A percentile compares a stretch with the other conserved stretches of the same genome.
These are phyloP conservation scores for Micrasema minimum DNA, from an alignment of 1,140 invertebrate genomes.

Conservation along the genomic window DNA sequence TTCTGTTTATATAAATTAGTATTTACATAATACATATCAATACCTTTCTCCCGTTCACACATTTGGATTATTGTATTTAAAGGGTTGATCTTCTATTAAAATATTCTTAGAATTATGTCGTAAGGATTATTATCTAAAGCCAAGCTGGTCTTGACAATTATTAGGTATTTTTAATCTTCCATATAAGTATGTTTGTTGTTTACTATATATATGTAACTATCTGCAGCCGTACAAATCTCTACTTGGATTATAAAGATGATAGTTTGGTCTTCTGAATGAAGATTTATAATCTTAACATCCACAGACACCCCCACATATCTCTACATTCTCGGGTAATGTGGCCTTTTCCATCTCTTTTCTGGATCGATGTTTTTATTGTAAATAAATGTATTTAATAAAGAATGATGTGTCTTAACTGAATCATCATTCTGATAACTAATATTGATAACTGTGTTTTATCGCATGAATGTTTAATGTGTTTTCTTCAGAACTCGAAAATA, in stretches of 20 bases:
- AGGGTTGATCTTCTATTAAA: conserved; percentile 17
- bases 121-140: conserved; percentile 40
- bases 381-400: conserved; percentile 20
- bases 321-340: too few species aligned
- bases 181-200: conserved; percentile 32
- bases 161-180: conserved; percentile 34
- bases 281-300: conserved; percentile 8
- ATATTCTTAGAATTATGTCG: conserved; percentile 11
- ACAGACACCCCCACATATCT: not conserved
- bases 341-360: conserved; percentile 3
- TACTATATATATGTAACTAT: conserved; percentile 4
- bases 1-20: conserved; percentile 1
- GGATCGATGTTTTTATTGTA: conserved; percentile 22
- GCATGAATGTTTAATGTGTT: conserved; percentile 34
- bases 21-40: conserved; percentile 16
- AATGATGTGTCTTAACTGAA: not conserved
- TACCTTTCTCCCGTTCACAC: conserved; percentile 2
- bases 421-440: conserved; percentile 19
- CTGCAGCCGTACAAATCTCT: conserved; percentile 10
- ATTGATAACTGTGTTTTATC: conserved; percentile 14
- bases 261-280: not conserved
- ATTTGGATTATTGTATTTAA: conserved; percentile 17
- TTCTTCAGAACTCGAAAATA: conserved; percentile 31
- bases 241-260: not conserved
- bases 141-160: conserved; percentile 47